A percentile compares a stretch with the other conserved stretches of the same genome.
These are phyloP conservation scores for Machaerirhynchus nigripectus DNA, from an alignment of 2,113 vertebrate species.

Conservation along the genomic window DNA sequence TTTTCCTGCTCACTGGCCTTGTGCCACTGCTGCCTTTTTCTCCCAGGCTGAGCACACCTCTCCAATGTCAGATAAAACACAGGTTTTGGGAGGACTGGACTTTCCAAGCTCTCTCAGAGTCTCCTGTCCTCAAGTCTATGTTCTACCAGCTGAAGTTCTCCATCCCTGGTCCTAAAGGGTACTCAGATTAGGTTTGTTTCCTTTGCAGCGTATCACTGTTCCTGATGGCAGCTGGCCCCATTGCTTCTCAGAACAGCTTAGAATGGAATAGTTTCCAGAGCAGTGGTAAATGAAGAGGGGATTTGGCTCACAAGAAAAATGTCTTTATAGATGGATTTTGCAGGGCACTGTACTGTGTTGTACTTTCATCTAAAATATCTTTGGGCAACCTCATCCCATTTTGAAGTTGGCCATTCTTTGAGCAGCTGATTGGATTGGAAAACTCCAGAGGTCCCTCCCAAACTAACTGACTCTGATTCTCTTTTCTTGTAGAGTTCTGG, in stretches of 20 bases:
- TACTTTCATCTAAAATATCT: not conserved
- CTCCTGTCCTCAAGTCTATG: not conserved
- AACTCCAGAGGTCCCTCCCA: not conserved
- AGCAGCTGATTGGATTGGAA: not conserved
- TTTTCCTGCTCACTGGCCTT: not conserved
- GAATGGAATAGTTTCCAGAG: not conserved
- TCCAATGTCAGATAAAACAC: not conserved
- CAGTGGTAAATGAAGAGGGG: not conserved
- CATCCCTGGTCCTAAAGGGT: not conserved
- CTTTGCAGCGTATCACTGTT: not conserved
- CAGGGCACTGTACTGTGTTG: not conserved
- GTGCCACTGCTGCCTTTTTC: not conserved
- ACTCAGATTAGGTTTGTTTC: not conserved
- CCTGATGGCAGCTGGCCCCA: not conserved
- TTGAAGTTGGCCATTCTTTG: not conserved
- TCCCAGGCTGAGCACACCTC: not conserved
- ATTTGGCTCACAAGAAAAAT: not conserved
- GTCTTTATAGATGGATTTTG: not conserved
- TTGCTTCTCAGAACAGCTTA: not conserved
- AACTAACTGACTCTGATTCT: not conserved
- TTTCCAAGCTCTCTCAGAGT: not conserved
- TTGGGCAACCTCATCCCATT: not conserved
- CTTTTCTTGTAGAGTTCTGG: constrained; percentile 2
- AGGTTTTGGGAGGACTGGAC: not conserved
- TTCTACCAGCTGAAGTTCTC: not conserved